Base-by-base conservation (phyloP, 2,888 invertebrate species). In the Athripsodes cinereus region DNA sequence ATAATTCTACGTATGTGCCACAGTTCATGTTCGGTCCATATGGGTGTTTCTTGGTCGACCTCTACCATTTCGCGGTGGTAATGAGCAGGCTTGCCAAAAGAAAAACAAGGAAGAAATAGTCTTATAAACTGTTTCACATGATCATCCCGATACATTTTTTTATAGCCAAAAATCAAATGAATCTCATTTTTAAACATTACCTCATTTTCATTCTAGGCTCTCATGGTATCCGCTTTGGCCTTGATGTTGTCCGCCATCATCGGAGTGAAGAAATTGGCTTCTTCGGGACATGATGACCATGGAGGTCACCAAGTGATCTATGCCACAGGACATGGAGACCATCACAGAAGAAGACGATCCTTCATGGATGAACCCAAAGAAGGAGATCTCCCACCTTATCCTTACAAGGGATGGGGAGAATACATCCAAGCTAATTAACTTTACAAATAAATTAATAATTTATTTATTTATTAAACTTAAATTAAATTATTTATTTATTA, bases 221-320 rank as follows among this genome's bases (percentile, higher is more conserved):
- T 87, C 53, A 84, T 85, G 64, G 80, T 84, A 3, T 86, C 90
- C 49, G 85, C 87, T 1, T 70, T 90, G 57, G 90, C 90, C 0
- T 71, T 90, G 11, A 82, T 90, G 82, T 74, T 90, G 57, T 86
- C 90, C 46, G 79, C 84, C n/a, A 79, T 90, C 46, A 80, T 90
- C 1, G 90, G 88, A 1, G 75, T 88, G 46, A 90, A 90, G 74
- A 86, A 88, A 62, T 71, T 88, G 55, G 72, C 86, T 0, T 80
- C 84, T 1, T 70, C 74, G 21, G 82, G 82, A 21, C 81, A 81
- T 2, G 79, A 80, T 21, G 75, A 77, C 40, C 83, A 83, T 3
- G 72, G 75, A 49, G 80, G 82, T 55, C 82, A 82, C 64, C 83
- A 82, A 66, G 72, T 83, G 34, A 72, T 74, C 71, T 69, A 83